Base-by-base conservation (phyloP, 2,888 invertebrate species). In the Macaria notata region DNA sequence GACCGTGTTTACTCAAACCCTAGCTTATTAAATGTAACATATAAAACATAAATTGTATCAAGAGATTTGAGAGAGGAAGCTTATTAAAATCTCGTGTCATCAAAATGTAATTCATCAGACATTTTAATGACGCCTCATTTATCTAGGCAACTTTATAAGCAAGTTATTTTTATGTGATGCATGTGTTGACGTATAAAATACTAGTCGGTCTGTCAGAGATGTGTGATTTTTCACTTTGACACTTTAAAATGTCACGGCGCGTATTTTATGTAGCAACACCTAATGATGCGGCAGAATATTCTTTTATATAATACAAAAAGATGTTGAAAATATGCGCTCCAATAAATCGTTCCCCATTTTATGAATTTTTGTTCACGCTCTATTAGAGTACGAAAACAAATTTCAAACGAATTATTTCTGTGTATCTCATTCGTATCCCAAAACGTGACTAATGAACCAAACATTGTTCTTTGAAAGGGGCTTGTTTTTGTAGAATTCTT, bases 401-500 rank as follows among this genome's bases (percentile, higher is more conserved):
- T 56, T 59, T 59, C 51, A 54, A 56, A 59, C 56, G 50, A 57
- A 57, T 57, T 30, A 46, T 57, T 54, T 61, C 55, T 58, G 30
- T 45, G 46, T 39, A 50, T 29, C 44, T 49, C 45, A 56, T 68
- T 63, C 62, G 68, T 70, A 71, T 64, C 52, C 48, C 64, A 68
- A 74, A 77, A 83, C 86, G 87, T 88, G 88, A 84, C 88, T 87
- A 89, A 90, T 88, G 87, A 90, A 81, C 72, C 83, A 80, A 69
- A 57, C 73, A 70, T 72, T 71, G 73, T 78, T 86, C 82, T 82
- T 83, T 73, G 71, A 62, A 60, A 51, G 59, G 64, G 63, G 76
- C 71, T 81, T 78, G 78, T 83, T 84, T 83, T 79, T 79, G 68
- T 77, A 75, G 68, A 74, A 74, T 75, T 76, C 79, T 84, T 87